These are phyloP conservation scores for Aleiodes testaceus DNA, from an alignment of 2,888 invertebrate species.

Conservation along the genomic window DNA sequence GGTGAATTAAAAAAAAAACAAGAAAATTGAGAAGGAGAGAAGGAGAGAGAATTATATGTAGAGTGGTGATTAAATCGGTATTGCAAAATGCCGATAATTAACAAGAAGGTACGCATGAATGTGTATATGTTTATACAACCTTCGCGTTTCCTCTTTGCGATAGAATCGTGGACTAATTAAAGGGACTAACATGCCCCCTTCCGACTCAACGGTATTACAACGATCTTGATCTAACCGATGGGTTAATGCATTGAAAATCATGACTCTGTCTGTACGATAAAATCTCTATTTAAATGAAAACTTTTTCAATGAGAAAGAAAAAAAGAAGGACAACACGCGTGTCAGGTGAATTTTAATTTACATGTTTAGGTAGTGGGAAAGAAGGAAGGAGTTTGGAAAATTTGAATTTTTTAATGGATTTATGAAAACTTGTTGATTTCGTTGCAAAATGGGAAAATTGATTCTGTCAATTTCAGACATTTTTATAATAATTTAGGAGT, in stretches of 20 bases:
- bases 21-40: not conserved
- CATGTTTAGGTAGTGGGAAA: not conserved
- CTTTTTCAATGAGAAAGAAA: slow-evolving; percentile 4
- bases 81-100: slow-evolving; percentile 51
- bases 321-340: not conserved
- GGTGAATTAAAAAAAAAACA: not conserved
- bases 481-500: too few relatives aligned
- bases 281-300: slow-evolving; percentile 23
- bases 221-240: slow-evolving; percentile 28
- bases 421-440: too few relatives aligned
- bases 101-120: slow-evolving; percentile 27
- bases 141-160: slow-evolving; percentile 37
- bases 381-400: not conserved
- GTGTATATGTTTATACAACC: slow-evolving; percentile 31
- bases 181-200: slow-evolving; percentile 48
- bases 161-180: slow-evolving; percentile 49
- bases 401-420: too few relatives aligned
- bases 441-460: too few relatives aligned
- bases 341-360: slow-evolving; percentile 16
- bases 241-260: not conserved
- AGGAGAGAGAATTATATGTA: slow-evolving; percentile 8
- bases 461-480: too few relatives aligned
- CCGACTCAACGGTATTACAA: not conserved
- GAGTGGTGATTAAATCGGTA: slow-evolving; percentile 47
- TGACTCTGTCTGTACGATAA: slow-evolving; percentile 19